These are phyloP conservation scores for Tachysurus fulvidraco DNA, from an alignment of 2,113 vertebrate species.

Conservation along the genomic window DNA sequence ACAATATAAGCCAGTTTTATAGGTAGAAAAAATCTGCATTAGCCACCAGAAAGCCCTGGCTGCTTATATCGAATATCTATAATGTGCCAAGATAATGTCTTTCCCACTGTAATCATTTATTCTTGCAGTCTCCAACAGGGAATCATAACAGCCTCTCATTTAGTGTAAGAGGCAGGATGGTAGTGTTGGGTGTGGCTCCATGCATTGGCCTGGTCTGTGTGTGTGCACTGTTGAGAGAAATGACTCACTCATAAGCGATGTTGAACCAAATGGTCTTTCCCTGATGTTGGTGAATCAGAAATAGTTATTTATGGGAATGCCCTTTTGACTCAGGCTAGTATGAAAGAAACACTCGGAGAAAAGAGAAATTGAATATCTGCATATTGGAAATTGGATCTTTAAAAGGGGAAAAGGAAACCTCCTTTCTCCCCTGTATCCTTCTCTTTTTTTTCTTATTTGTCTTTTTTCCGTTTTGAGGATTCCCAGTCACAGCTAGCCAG, in stretches of 20 bases:
- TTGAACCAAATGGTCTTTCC: not conserved
- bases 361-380: not conserved
- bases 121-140: constrained; percentile 16
- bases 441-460: not conserved
- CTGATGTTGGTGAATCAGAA: constrained; percentile 1
- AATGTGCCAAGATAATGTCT: constrained; percentile 3
- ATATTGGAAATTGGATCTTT: not conserved
- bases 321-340: not conserved
- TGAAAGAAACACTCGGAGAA: constrained; percentile 1
- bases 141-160: constrained; percentile 6
- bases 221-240: not conserved
- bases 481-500: not conserved
- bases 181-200: constrained; percentile 45
- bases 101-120: constrained; percentile 26
- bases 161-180: not conserved
- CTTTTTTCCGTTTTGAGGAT: not conserved
- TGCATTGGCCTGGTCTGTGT: constrained; percentile 19
- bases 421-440: not conserved
- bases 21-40: not conserved
- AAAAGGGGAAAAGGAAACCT: not conserved
- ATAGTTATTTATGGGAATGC: not conserved
- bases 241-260: not conserved
- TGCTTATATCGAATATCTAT: constrained; percentile 10
- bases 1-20: not conserved
- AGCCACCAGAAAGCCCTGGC: not conserved